A percentile compares a stretch with the other conserved stretches of the same genome.
Conservation (phyloP, 2,113 vertebrate genomes). For the Cinclus cinclus region DNA sequence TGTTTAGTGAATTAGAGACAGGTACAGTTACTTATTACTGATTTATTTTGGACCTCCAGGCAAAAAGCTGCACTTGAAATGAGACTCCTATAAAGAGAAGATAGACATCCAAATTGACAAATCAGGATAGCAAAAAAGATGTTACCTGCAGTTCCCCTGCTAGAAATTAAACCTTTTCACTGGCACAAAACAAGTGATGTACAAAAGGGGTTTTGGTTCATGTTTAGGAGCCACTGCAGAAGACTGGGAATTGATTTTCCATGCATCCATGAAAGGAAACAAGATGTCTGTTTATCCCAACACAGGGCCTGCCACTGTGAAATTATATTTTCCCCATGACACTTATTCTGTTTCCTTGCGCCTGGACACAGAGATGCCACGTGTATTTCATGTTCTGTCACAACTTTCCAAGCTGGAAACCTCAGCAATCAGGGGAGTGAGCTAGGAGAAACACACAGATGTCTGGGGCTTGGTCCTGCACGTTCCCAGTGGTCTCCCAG, state of each 20-base stretch:
- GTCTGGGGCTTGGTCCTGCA: neutral
- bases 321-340: constrained; percentile 56
- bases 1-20: constrained; percentile 47
- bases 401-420: neutral
- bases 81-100: neutral
- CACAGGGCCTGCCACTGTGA: constrained; percentile 36
- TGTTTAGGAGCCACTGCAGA: constrained; percentile 6
- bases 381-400: constrained; percentile 10
- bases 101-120: neutral
- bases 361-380: constrained; percentile 24
- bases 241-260: constrained; percentile 58
- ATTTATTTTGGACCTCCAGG: neutral
- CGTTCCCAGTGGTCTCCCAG: neutral
- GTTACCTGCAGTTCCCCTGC: neutral
- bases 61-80: neutral
- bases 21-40: constrained; percentile 40
- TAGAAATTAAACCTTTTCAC: neutral
- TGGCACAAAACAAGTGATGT: neutral
- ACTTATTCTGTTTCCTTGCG: neutral
- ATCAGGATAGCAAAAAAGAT: neutral
- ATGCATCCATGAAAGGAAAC: constrained; percentile 19
- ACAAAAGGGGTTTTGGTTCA: neutral
- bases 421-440: neutral
- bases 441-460: neutral
- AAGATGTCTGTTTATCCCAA: constrained; percentile 2